Evolutionary conservation across 2,888 invertebrate species (phyloP), one percentile per base, ranked within the genome.

Genomic region (Perdita meconis): DNA sequence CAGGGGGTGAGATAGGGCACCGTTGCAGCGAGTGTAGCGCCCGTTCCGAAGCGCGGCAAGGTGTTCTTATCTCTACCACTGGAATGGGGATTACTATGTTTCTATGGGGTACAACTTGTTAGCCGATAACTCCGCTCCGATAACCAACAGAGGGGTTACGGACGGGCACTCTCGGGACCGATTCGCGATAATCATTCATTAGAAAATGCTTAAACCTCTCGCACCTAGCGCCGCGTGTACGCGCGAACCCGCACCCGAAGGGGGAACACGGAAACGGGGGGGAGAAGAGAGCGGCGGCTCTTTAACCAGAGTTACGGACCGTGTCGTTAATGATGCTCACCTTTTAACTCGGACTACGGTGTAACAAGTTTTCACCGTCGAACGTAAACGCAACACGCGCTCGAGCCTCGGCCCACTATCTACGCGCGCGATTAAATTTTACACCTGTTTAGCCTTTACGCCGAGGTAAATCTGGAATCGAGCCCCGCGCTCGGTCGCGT

Each of bases 101-200:
- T 73, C 80, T 71, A 78, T 63, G 66, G 81, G 76, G 73, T 83
- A 85, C 80, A 83, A 83, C 76, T 83, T 85, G 85, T 83, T 81
- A 83, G 76, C 44, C 85, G 85, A 85, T 85, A 85, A 81, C 76
- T 85, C 50, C 51, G 44, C 19, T 16, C 66, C 72, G 81, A 85
- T 85, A 83, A 78, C 69, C 60, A 61, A n/a, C n/a, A n/a, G n/a
- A n/a, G 61, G 66, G 79, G 78, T 81, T 80, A 74, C 76, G 61
- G 44, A 65, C 77, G 70, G 60, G 42, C 53, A 76, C 47, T 67
- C 64, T 50, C 53, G 72, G n/a, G 55, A 61, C 69, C 83, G 80
- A 85, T 85, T 85, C 70, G 71, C 66, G 78, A 83, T 83, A 76
- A 83, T 83, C 61, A 76, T 83, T 82, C 83, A 78, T 80, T 83